Evolutionary conservation across 2,113 vertebrate genomes (phyloP).

Genomic region (Nematolebias whitei): DNA sequence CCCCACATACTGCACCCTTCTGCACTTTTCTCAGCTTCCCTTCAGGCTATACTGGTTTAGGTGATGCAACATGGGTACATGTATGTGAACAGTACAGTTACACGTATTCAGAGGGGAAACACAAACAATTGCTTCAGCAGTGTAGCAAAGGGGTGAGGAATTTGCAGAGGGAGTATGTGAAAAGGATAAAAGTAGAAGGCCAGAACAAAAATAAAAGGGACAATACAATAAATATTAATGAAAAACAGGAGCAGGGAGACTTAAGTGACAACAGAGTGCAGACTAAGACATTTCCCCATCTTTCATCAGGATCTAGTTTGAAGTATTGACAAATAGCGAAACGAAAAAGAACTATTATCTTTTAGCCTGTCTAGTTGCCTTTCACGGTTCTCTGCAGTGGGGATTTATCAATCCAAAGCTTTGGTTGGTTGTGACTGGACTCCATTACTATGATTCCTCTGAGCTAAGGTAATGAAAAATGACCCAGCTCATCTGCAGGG

Average conservation of each 20-base stretch:
- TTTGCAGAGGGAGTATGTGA: not conserved
- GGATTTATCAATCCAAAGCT: conserved; percentile 59
- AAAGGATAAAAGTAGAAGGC: conserved; percentile 19
- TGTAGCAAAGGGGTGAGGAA: conserved; percentile 9
- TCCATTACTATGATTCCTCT: conserved; percentile 66
- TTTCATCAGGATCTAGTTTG: conserved; percentile 15
- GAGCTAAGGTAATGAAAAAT: conserved; percentile 72
- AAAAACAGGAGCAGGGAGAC: conserved; percentile 24
- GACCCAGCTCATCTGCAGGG: conserved; percentile 72
- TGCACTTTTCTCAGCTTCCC: not conserved
- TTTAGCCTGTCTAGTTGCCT: conserved; percentile 21
- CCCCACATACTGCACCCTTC: not conserved
- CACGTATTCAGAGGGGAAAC: conserved; percentile 11
- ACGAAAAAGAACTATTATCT: conserved; percentile 26
- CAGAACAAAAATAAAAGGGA: conserved; percentile 15
- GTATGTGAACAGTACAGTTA: conserved; percentile 3
- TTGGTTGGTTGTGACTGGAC: conserved; percentile 55
- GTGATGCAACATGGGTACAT: conserved; percentile 28
- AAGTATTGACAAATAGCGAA: conserved; percentile 40
- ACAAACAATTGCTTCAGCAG: conserved; percentile 15
- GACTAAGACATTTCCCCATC: conserved; percentile 14
- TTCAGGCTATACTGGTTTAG: conserved; percentile 23
- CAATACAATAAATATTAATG: not conserved
- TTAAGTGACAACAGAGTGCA: conserved; percentile 10
- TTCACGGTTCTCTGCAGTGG: conserved; percentile 18